Conservation (phyloP, 2,113 vertebrate genomes). For the Carassius carassius region DNA sequence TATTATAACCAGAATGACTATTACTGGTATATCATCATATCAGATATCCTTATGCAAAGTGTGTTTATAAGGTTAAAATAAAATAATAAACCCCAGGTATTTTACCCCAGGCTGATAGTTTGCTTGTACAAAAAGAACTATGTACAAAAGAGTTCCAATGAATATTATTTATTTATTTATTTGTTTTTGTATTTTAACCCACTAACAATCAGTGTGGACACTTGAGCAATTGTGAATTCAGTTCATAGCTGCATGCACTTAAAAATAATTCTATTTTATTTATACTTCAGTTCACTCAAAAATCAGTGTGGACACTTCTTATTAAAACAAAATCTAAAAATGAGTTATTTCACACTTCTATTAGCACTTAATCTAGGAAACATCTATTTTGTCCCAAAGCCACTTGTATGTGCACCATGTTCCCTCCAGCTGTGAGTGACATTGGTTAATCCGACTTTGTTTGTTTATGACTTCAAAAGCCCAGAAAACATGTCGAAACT, state of each 20-base stretch:
- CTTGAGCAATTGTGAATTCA: not conserved
- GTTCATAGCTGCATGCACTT: not conserved
- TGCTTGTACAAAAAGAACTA: too few species aligned
- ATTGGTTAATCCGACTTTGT: not conserved
- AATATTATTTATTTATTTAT: too few species aligned
- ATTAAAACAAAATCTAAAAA: not conserved
- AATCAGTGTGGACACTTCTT: not conserved
- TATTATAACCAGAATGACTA: too few species aligned
- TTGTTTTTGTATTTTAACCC: too few species aligned
- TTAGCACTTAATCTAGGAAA: not conserved
- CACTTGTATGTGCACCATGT: not conserved
- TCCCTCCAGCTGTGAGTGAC: not conserved
- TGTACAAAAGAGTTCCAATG: too few species aligned
- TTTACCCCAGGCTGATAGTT: too few species aligned
- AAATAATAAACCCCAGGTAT: too few species aligned
- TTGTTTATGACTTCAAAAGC: slow-evolving; percentile 26
- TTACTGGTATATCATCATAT: not conserved
- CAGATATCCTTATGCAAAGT: too few species aligned
- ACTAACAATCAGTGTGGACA: not conserved
- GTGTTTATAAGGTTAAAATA: too few species aligned
- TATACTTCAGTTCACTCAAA: too few species aligned
- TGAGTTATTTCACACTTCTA: not conserved
- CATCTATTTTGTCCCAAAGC: not conserved
- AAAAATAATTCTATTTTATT: too few species aligned
- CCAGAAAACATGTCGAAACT: slow-evolving; percentile 1